These are phyloP conservation scores for Petrocephalus microphthalmus DNA, from an alignment of 2,113 vertebrate species.

Conservation along the genomic window DNA sequence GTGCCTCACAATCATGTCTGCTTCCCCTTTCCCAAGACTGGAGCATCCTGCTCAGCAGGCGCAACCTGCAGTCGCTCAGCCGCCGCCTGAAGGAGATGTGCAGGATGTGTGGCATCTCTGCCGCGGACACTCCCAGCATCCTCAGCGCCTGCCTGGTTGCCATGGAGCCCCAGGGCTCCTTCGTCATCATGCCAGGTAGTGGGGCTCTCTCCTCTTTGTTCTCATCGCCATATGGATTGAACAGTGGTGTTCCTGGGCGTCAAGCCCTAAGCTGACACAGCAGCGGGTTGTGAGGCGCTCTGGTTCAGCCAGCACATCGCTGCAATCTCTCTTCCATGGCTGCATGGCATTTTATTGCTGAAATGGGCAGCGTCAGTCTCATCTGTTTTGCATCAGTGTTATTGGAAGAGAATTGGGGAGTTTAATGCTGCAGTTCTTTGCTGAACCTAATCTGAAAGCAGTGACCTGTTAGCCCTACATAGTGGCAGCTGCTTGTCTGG, in stretches of 20 bases:
- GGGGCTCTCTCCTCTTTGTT: neutral
- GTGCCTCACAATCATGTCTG: neutral
- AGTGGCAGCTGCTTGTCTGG: neutral
- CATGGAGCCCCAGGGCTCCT: conserved; percentile 94
- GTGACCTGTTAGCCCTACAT: neutral
- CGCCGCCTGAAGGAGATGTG: conserved; percentile 95
- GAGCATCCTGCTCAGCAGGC: conserved; percentile 91
- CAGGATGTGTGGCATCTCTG: conserved; percentile 94
- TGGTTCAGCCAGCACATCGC: neutral
- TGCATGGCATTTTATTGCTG: neutral
- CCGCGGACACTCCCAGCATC: conserved; percentile 92
- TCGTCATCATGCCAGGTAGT: conserved; percentile 95
- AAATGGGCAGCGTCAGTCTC: conserved; percentile 28
- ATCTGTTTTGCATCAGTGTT: conserved; percentile 50
- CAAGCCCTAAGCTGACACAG: neutral
- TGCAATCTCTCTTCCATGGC: neutral
- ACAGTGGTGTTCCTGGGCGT: neutral
- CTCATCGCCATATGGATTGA: neutral
- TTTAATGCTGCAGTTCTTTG: neutral
- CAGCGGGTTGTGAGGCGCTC: neutral
- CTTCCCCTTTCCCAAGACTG: conserved; percentile 68
- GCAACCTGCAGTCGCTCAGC: conserved; percentile 88
- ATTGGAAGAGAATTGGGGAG: conserved; percentile 46
- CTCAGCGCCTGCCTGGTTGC: conserved; percentile 93
- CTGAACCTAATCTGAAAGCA: neutral